These are phyloP conservation scores for Lophius americanus DNA, from an alignment of 2,797 vertebrate species.

Conservation along the genomic window DNA sequence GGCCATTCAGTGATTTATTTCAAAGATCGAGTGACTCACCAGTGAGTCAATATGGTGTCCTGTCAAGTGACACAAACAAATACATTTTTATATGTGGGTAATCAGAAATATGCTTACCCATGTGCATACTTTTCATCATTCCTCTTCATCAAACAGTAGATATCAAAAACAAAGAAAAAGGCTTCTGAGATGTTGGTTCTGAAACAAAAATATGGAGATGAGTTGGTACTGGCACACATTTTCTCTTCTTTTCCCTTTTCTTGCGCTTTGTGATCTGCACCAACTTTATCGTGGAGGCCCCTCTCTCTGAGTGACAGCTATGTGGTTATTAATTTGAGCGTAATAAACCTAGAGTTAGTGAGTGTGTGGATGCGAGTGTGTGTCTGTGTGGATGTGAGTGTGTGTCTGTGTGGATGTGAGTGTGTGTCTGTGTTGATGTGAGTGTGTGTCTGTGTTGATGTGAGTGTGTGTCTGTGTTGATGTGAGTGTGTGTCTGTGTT, in stretches of 20 bases:
- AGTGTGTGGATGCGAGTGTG: too few relatives aligned
- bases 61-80: neutral
- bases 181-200: neutral
- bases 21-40: too few relatives aligned
- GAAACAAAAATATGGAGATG: conserved; percentile 32
- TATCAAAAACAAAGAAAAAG: conserved; percentile 20
- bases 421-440: too few relatives aligned
- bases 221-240: conserved; percentile 15
- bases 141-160: conserved; percentile 14
- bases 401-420: conserved; percentile 23
- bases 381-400: too few relatives aligned
- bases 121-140: conserved; percentile 22
- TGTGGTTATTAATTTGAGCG: conserved; percentile 31
- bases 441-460: conserved; percentile 16
- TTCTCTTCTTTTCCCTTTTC: conserved; percentile 46
- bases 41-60: neutral
- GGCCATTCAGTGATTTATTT: too few relatives aligned
- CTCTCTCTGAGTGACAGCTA: conserved; percentile 50
- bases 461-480: too few relatives aligned
- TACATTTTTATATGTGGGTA: neutral
- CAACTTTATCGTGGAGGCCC: conserved; percentile 43
- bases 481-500: conserved; percentile 11
- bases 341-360: too few relatives aligned
- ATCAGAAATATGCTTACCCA: conserved; percentile 5
- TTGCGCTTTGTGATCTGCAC: conserved; percentile 29